Base-by-base conservation (phyloP, 2,888 invertebrate species). In the Rhodophaea formosa region DNA sequence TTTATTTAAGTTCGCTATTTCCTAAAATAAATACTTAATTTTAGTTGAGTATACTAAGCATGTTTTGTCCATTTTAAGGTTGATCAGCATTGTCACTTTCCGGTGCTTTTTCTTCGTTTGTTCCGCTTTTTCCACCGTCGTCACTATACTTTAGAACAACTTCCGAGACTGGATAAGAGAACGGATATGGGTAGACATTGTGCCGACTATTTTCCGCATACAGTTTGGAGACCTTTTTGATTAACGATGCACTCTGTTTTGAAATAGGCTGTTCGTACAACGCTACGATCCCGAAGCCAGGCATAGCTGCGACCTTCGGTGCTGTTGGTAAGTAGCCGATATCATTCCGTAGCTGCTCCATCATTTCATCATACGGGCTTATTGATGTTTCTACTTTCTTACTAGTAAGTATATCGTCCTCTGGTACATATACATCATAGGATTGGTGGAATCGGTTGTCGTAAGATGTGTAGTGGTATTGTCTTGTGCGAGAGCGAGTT, bases 241-340 rank as follows among this genome's bases (percentile, higher is more conserved):
- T 86, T 53, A 76, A 67, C 1, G 70, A 63, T 52, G 75, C 74
- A 62, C 82, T 88, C 60, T 75, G 74, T 43, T 63, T 76, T 0
- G 89, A 89, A 44, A 90, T 70, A 1, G 83, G 83, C 62, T 88
- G 90, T 29, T 72, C 71, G 55, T 90, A 89, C 1, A 87, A 61
- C 0, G 84, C 84, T 3, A 82, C 78, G 0, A 75, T 74, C 0
- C 90, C 88, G 1, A 84, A 62, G 51, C 77, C 74, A 0, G 87
- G 85, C 51, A 82, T 61, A 0, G 75, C 59, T 29, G 69, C 74
- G 7, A 88, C 62, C 12, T 70, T 65, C 1, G 88, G 82, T 0
- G 69, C 70, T 30, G 74, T 79, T 0, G 86, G 87, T 12, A 75
- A 62, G 15, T 69, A 70, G 3, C 61, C 62, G 1, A 86, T 76